phyloP scores from a whole-genome alignment of 2,888 invertebrate genomes.

The Alloplasta piceator region DNA sequence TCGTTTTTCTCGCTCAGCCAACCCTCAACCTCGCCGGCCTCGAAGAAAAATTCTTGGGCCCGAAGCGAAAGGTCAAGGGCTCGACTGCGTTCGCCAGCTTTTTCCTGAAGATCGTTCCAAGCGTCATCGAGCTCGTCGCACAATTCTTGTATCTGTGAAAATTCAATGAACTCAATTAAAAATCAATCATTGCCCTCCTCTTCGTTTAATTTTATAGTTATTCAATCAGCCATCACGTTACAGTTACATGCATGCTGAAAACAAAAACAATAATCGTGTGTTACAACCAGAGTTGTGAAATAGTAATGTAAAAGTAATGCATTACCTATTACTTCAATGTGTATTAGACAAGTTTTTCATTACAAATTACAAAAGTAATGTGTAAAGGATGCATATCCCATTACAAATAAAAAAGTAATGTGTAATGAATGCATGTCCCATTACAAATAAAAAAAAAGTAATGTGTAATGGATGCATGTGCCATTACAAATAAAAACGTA shows the following conservation, averaged over 20 bases:
- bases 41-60: conserved; percentile 96
- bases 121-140: conserved; percentile 89
- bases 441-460: no score
- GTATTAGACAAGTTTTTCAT: no score
- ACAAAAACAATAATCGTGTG: conserved; percentile 32
- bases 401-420: no score
- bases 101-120: conserved; percentile 90
- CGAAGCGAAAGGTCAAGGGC: conserved; percentile 93
- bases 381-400: no score
- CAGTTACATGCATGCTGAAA: conserved; percentile 54
- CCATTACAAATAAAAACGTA: no score
- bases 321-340: no score
- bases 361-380: no score
- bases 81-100: conserved; percentile 89
- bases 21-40: conserved; percentile 95
- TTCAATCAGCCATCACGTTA: conserved; percentile 13
- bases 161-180: conserved; percentile 20
- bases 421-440: no score
- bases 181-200: not conserved
- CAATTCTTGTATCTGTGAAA: conserved; percentile 88
- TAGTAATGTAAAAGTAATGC: no score
- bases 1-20: conserved; percentile 96
- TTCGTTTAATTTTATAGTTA: not conserved
- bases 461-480: no score
- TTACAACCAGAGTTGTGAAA: no score